A percentile compares a stretch with the other conserved stretches of the same genome.
Evolutionary conservation across 35 echinoderm and acorn worm species (phyloP).

Genomic region (Anneissia japonica): DNA sequence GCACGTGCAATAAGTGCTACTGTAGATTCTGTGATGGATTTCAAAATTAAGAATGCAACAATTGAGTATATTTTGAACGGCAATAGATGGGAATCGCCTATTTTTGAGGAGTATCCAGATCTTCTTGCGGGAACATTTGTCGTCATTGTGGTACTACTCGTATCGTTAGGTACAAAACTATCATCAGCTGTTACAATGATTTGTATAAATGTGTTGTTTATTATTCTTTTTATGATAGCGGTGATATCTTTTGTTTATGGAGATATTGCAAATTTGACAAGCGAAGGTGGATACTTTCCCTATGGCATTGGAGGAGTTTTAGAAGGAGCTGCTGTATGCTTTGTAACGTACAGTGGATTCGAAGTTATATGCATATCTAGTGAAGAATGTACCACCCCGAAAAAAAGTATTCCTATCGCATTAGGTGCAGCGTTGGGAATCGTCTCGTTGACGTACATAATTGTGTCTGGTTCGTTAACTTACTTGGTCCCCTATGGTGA

Average conservation of each 20-base stretch:
- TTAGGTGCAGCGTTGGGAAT: neutral
- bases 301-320: neutral
- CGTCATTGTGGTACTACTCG: neutral
- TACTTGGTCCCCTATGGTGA: neutral
- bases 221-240: neutral
- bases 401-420: neutral
- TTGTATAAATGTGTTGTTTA: neutral
- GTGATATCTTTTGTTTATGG: neutral
- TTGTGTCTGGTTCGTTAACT: neutral
- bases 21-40: constrained; percentile 15
- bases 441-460: neutral
- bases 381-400: neutral
- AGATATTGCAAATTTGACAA: neutral
- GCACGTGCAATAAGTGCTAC: constrained; percentile 33
- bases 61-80: neutral
- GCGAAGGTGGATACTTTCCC: neutral
- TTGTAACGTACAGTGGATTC: neutral
- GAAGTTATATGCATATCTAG: neutral
- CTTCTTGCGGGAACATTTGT: neutral
- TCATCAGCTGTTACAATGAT: neutral
- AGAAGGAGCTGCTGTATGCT: neutral
- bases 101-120: constrained; percentile 18
- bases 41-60: constrained; percentile 5
- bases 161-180: neutral
- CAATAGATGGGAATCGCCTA: neutral